A percentile compares a stretch with the other conserved stretches of the same genome.
These are phyloP conservation scores for Hassar affinis DNA, from an alignment of 2,113 vertebrate species.

Conservation along the genomic window DNA sequence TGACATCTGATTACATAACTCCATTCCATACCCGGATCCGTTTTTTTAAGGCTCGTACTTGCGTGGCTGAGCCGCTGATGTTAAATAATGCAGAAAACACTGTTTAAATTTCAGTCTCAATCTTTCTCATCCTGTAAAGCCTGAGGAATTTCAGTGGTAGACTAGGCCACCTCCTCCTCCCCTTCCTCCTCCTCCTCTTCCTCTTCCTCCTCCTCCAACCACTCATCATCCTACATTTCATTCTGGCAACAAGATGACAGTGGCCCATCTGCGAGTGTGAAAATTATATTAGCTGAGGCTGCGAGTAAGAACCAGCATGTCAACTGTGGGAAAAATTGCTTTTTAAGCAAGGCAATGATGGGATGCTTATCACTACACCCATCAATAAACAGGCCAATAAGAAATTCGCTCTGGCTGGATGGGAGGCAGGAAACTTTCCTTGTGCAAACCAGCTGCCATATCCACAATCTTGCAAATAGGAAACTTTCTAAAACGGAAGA, in stretches of 20 bases:
- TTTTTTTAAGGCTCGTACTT: neutral
- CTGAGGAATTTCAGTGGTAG: neutral
- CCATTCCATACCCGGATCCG: neutral
- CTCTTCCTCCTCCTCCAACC: neutral
- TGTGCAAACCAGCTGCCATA: neutral
- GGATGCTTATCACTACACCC: constrained; percentile 5
- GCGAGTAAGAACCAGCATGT: neutral
- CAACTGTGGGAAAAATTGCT: neutral
- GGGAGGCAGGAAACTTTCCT: neutral
- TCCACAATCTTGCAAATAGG: neutral
- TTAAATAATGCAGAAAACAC: constrained; percentile 40
- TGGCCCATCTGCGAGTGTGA: constrained; percentile 6
- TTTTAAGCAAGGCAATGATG: neutral
- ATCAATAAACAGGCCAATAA: neutral
- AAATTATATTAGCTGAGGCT: constrained; percentile 19
- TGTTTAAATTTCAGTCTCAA: neutral
- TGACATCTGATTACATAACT: neutral
- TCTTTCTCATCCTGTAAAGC: neutral
- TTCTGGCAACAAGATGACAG: constrained; percentile 1
- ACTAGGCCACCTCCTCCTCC: neutral
- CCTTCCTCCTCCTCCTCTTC: neutral
- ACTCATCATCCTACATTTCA: constrained; percentile 9
- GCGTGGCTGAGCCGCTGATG: constrained; percentile 8
- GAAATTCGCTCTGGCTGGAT: neutral
- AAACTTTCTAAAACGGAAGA: too few relatives aligned